phyloP scores from a whole-genome alignment of 1,140 invertebrate species.

The Brachionus asplanchnoidis region DNA sequence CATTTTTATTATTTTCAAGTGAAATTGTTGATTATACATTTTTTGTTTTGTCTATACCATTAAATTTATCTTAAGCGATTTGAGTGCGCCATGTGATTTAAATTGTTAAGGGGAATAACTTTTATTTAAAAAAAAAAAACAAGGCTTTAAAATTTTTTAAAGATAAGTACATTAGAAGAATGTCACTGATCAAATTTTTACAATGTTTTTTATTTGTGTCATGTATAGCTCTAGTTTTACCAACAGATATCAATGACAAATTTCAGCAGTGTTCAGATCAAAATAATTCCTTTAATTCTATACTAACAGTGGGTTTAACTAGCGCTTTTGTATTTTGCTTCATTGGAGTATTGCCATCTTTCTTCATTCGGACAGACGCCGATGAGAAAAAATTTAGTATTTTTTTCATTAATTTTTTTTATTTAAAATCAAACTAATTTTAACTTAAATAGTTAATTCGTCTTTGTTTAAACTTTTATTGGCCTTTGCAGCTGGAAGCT shows the following conservation, averaged over 20 bases:
- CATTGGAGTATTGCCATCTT: slow-evolving; percentile 28
- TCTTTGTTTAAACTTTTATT: slow-evolving; percentile 61
- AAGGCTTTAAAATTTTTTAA: not conserved
- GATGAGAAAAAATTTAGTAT: slow-evolving; percentile 38
- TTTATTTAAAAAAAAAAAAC: not conserved
- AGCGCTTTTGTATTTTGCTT: slow-evolving; percentile 30
- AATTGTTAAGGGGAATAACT: not conserved
- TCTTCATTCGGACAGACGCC: slow-evolving; percentile 8
- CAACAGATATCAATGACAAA: not conserved
- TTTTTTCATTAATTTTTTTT: not conserved
- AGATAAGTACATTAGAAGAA: not conserved
- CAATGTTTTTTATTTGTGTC: not conserved
- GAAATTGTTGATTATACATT: not conserved
- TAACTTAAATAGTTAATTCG: not conserved
- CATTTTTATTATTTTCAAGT: not conserved
- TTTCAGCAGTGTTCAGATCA: not conserved
- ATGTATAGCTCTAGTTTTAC: not conserved
- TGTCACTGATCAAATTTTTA: not conserved
- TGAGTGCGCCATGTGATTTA: not conserved
- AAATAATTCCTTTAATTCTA: not conserved
- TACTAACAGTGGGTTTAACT: not conserved
- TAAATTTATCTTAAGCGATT: not conserved
- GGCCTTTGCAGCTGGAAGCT: slow-evolving; percentile 88
- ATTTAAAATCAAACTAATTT: not conserved
- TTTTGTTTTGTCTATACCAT: not conserved